Conservation (phyloP, 2,888 invertebrate species). For the Eupeodes latifasciatus region DNA sequence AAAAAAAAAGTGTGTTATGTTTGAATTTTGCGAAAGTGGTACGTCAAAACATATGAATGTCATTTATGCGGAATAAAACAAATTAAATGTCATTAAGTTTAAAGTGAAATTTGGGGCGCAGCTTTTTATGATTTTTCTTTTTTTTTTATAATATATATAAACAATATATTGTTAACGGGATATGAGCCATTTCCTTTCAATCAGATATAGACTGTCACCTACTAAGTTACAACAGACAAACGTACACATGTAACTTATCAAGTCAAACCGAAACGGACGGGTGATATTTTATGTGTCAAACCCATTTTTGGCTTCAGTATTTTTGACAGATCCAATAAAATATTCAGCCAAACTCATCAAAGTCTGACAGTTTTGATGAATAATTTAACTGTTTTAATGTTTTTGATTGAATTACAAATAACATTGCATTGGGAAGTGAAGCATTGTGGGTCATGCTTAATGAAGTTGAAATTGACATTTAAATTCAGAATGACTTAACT, state of each 20-base stretch:
- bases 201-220: slow-evolving; percentile 5
- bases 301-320: slow-evolving; percentile 20
- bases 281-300: slow-evolving; percentile 28
- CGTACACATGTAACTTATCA: neutral
- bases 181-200: slow-evolving; percentile 18
- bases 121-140: neutral
- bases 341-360: slow-evolving; percentile 17
- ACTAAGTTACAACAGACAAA: neutral
- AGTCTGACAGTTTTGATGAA: slow-evolving; percentile 33
- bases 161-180: neutral
- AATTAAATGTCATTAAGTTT: slow-evolving; percentile 24
- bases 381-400: slow-evolving; percentile 28
- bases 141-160: neutral
- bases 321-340: slow-evolving; percentile 35
- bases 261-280: neutral
- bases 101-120: slow-evolving; percentile 38
- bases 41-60: slow-evolving; percentile 30
- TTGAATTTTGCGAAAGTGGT: slow-evolving; percentile 37
- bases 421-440: neutral
- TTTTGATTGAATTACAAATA: slow-evolving; percentile 2
- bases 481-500: slow-evolving; percentile 26
- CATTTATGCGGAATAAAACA: slow-evolving; percentile 29
- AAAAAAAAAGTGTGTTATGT: slow-evolving; percentile 29
- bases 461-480: slow-evolving; percentile 21
- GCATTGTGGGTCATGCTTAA: slow-evolving; percentile 24